These are phyloP conservation scores for Sphinx pinastri DNA, from an alignment of 2,888 invertebrate genomes.

Conservation along the genomic window DNA sequence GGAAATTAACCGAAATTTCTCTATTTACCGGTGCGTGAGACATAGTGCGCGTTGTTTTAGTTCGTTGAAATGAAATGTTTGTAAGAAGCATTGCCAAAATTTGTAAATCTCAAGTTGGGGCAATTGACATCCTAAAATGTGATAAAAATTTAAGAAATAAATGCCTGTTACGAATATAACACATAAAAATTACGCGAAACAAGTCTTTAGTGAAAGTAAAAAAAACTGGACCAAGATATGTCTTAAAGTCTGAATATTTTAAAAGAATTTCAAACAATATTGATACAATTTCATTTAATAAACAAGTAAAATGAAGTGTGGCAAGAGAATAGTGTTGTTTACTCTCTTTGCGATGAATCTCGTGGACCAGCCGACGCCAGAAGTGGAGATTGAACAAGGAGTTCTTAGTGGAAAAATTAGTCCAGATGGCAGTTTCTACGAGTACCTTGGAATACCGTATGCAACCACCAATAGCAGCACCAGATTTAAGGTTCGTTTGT, in stretches of 20 bases:
- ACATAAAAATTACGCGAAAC: too few species aligned
- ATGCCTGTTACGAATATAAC: too few species aligned
- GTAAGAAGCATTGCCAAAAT: too few species aligned
- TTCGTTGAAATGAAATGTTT: too few species aligned
- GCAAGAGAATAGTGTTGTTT: constrained; percentile 64
- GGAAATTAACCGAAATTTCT: too few species aligned
- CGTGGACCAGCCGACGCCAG: constrained; percentile 73
- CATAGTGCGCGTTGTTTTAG: too few species aligned
- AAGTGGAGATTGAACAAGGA: constrained; percentile 70
- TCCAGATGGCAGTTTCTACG: constrained; percentile 66
- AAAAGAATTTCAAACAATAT: too few species aligned
- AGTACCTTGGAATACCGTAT: constrained; percentile 76
- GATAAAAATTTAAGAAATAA: neutral
- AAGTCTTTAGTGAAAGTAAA: too few species aligned
- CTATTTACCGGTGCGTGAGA: too few species aligned
- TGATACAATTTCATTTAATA: neutral
- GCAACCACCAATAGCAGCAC: constrained; percentile 62
- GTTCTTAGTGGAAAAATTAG: constrained; percentile 69
- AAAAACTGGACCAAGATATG: too few species aligned
- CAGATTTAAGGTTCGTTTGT: constrained; percentile 65
- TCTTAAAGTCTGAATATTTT: too few species aligned
- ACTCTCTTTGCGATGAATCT: constrained; percentile 68
- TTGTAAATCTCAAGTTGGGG: too few species aligned
- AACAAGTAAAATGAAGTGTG: constrained; percentile 49
- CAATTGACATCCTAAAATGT: neutral